Base-by-base conservation (phyloP, 2,113 vertebrate species). In the Aramus guarauna region DNA sequence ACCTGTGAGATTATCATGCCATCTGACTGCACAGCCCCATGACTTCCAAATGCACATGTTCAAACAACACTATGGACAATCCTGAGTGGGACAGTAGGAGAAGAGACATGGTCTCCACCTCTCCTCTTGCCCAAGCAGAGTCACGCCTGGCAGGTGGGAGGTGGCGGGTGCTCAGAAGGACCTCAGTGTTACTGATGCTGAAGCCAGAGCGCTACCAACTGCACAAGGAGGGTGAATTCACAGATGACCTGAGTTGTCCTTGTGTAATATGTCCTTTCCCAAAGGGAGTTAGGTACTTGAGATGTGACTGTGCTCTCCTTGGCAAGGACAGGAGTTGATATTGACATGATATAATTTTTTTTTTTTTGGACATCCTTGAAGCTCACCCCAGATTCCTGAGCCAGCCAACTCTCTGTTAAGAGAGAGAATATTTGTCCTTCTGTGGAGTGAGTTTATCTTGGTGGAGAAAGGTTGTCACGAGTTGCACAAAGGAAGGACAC, bases 121-220 rank as follows among this genome's bases (percentile, higher is more conserved):
- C 67, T 66, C 16, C 29, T 67, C 9, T 59, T 34, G 67, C 20
- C 48, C 36, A 27, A 67, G 74, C 5, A 5, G 32, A 59, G 41
- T 55, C 26, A 19, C 0, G 1, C 5, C 47, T 47, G 29, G 71
- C 48, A 56, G 41, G 67, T 73, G 79, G 60, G 60, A 78, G 26
- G 9, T 59, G 53, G 18, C 1, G 1, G 13, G 4, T 7, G 16
- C 6, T 13, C 7, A 4, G 34, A 39, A 37, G 45, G 8, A 2
- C 19, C 24, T 55, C 0, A 1, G 16, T 2, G 2, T 41, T 72
- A n/a, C 39, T 90, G 52, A 9, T 34, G 48, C 58, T 85, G 88
- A 77, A 71, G n/a, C 29, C 75, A 52, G 58, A 50, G 56, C 41
- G n/a, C 30, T 53, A 68, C 52, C 67, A 82, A 22, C 32, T 53